phyloP scores from a whole-genome alignment of 2,113 vertebrate species.

The Notarius quadriscutis region DNA sequence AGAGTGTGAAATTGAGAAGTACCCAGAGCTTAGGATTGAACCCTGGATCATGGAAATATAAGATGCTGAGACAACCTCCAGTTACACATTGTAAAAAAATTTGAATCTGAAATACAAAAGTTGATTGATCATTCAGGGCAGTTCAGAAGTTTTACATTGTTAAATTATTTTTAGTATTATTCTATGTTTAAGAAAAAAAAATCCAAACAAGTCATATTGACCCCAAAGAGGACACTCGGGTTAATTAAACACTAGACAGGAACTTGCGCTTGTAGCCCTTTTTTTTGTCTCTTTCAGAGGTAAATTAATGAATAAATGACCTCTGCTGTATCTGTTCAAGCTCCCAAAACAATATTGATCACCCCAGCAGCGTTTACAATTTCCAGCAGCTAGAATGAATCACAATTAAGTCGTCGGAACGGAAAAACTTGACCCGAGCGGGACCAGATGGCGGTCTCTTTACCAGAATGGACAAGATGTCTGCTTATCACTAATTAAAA shows the following conservation, averaged over 20 bases:
- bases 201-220: not conserved
- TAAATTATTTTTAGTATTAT: not conserved
- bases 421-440: slow-evolving; percentile 62
- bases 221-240: not conserved
- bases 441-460: slow-evolving; percentile 63
- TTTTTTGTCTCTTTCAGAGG: not conserved
- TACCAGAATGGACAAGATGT: slow-evolving; percentile 74
- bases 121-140: not conserved
- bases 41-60: not conserved
- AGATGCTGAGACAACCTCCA: not conserved
- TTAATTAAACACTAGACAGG: not conserved
- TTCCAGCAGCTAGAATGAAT: slow-evolving; percentile 50
- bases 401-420: slow-evolving; percentile 49
- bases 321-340: slow-evolving; percentile 15
- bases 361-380: slow-evolving; percentile 20
- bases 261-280: not conserved
- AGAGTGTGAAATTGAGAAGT: not conserved
- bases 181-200: not conserved
- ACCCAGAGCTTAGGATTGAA: not conserved
- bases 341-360: slow-evolving; percentile 34
- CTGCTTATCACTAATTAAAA: slow-evolving; percentile 81
- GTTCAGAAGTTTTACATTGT: not conserved
- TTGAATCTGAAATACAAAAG: too few relatives aligned
- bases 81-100: not conserved
- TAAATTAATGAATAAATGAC: slow-evolving; percentile 9